Evolutionary conservation across 1,140 invertebrate species (phyloP), one percentile per base, ranked within the genome.

Genomic region (Hyles euphorbiae): DNA sequence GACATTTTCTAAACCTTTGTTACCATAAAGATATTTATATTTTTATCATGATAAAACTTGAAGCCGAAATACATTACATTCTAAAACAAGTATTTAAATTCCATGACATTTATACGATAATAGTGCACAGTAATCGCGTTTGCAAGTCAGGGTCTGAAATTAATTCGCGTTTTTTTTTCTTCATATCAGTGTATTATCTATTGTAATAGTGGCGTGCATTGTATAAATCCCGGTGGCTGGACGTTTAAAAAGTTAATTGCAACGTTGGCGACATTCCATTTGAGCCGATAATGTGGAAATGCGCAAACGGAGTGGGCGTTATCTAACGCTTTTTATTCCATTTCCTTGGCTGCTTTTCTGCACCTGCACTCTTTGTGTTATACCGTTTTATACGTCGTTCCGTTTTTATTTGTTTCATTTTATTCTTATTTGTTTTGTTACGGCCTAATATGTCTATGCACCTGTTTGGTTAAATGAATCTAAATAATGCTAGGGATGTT

Each of bases 231-330:
- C 5, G 8, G 36, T 40, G 22, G 22, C 61, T 60, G 47, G 62
- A 48, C 61, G 46, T 59, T 59, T 65, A 70, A 69, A 65, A 64
- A 64, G 61, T 73, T 73, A 73, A 70, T 68, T 64, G 66, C 64
- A 56, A 65, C 61, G 62, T 59, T 64, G 58, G 59, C 57, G 63
- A 58, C 64, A 64, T 68, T 65, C 61, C 65, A 61, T 63, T 66
- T 51, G 58, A 58, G 51, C 55, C 61, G 68, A 73, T 75, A 72
- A 69, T 67, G 69, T 69, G 69, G 59, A 71, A 74, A 71, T 69
- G 63, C 69, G 68, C 64, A 59, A 67, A 52, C 58, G 57, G 36
- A 36, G 9, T 36, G 36, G n/a, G 55, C 61, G 67, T 70, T 74
- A 67, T 75, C 65, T 68, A 64, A 68, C 57, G 59, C 55, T 63